Evolutionary conservation across 2,888 invertebrate species (phyloP), one percentile per base, ranked within the genome.

Genomic region (Synergus gifuensis): DNA sequence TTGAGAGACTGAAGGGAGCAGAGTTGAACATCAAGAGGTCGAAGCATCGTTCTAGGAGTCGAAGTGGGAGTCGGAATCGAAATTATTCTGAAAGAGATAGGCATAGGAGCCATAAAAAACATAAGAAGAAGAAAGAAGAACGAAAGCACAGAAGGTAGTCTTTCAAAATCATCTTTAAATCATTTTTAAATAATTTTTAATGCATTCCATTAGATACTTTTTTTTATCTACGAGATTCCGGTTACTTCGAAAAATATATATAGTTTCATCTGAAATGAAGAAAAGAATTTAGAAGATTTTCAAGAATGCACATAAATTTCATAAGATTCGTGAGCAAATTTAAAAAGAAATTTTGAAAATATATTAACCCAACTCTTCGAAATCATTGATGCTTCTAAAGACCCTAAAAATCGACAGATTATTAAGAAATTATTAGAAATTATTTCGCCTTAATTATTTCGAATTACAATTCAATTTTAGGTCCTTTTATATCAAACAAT

Each of bases 61-160:
- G 88, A 2, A 90, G 90, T n/a, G 84, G 88, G 62, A 88, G 89
- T 76, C 85, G 84, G 40, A 84, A 85, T 44, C 87, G 73, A 54
- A 73, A n/a, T 54, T 49, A 73, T 49, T 73, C 73, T n/a, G 73
- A 88, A 67, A 77, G 88, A 8, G 92, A 92, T 28, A 89, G 90
- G 63, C 92, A 91, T 79, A 92, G 88, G 83, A 86, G 86, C 66
- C 90, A 90, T 78, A 92, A 91, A 82, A 92, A 91, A 77, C 91
- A 91, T 54, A 92, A 92, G 79, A 93, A 93, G 83, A 93, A 93
- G 88, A 93, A 93, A 62, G 28, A 58, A 7, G 58, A 58, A 82
- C 93, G 92, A 81, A 92, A 93, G 4, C 93, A 93, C 85, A 93
- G 93, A 90, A 93, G 93, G 93, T 93, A 87, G 86, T 89, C 76